Conservation (phyloP, 2,797 vertebrate genomes). For the Spinibarbus caldwelli region DNA sequence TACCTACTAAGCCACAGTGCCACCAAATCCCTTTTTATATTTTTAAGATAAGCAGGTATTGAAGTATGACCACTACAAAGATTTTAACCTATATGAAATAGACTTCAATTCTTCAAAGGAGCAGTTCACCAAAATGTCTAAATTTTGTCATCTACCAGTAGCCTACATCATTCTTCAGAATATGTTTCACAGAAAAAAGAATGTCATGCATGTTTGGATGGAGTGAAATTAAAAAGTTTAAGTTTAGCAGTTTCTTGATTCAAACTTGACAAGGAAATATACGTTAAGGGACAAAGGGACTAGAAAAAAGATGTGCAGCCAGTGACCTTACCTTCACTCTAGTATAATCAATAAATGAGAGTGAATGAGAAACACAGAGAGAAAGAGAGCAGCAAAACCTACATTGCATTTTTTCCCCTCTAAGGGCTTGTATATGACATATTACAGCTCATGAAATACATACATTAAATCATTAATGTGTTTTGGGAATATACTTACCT, state of each 20-base stretch:
- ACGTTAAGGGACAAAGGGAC: neutral
- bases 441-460: constrained; percentile 37
- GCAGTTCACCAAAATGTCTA: neutral
- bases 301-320: neutral
- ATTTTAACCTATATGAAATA: neutral
- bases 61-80: neutral
- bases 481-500: constrained; percentile 47
- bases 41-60: neutral
- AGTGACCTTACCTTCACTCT: constrained; percentile 29
- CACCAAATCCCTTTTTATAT: neutral
- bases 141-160: neutral
- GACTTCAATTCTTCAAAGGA: neutral
- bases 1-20: neutral
- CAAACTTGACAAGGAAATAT: constrained; percentile 11
- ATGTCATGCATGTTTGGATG: neutral
- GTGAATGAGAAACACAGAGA: neutral
- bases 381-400: neutral
- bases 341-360: constrained; percentile 18
- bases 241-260: constrained; percentile 1
- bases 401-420: constrained; percentile 3
- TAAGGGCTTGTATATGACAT: constrained; percentile 36
- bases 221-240: neutral
- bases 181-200: neutral
- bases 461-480: constrained; percentile 55
- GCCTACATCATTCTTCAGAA: neutral